Base-by-base conservation (phyloP, 64 coral and sea anemone genomes). In the Astreopora myriophthalma region DNA sequence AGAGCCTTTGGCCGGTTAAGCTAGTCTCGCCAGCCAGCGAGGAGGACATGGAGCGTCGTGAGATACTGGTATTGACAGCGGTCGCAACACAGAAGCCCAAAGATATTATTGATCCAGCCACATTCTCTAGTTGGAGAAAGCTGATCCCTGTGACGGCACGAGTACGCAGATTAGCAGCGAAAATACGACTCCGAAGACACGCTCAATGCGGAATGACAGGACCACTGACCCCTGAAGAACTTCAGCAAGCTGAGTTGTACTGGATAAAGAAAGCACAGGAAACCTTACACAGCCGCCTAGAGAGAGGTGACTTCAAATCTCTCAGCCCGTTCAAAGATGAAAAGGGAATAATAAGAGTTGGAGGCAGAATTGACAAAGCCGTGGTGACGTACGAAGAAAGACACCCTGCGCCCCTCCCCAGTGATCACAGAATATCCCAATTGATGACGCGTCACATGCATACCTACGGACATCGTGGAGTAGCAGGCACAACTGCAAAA, bases 101-200 rank as follows among this genome's bases (percentile, higher is more conserved):
- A 49, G 16, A 81, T 1, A 26, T 33, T 22, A 86, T 79, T 23
- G 73, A 92, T 32, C n/a, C 29, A 8, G 33, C 76, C 3, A 76
- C 20, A 14, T 92, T 86, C 71, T 92, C 71, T 1, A 92, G 72
- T 9, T 86, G 81, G 83, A 34, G 12, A 69, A 93, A 64, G 74
- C 73, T 86, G 30, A 63, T 93, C 3, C 20, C 34, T 26, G 48
- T 48, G 5, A 87, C 73, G 30, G 60, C 60, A 70, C 58, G 24
- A 67, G 39, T 93, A 19, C 36, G 75, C 30, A 61, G 81, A 77
- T n/a, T 79, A 25, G 72, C 70, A 11, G n/a, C 37, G 24, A 93
- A 93, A 24, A 70, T 87, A 31, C 58, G 82, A 1, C 36, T 17
- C 29, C 86, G 72, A 34, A 65, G 30, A 25, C 14, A 87, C 70